A percentile compares a stretch with the other conserved stretches of the same genome.
These are phyloP conservation scores for Drosophila oshimai DNA, from an alignment of 1,140 invertebrate genomes.

Conservation along the genomic window DNA sequence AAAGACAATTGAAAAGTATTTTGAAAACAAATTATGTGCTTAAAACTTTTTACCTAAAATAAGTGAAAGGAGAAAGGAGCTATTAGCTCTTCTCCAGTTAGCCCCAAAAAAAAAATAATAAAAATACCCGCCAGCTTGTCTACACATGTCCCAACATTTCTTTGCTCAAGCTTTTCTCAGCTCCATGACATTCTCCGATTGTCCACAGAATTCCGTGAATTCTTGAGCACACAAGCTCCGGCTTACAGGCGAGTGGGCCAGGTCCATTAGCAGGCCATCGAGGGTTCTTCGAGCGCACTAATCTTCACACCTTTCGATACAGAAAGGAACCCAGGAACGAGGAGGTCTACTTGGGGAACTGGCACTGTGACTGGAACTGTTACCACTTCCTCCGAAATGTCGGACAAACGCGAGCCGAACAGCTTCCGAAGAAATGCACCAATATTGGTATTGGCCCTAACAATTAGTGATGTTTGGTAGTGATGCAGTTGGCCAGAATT, in stretches of 20 bases:
- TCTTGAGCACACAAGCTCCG: conserved; percentile 41
- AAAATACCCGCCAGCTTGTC: conserved; percentile 50
- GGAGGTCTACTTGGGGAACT: too few species aligned
- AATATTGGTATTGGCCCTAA: conserved; percentile 50
- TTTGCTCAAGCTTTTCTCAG: conserved; percentile 33
- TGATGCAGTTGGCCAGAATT: conserved; percentile 56
- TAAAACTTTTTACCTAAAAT: neutral
- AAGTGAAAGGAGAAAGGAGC: conserved; percentile 26
- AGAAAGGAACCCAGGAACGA: conserved; percentile 26
- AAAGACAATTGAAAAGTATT: too few species aligned
- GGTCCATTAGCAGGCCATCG: conserved; percentile 40
- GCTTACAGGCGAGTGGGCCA: conserved; percentile 15
- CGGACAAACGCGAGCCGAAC: conserved; percentile 60
- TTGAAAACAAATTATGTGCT: too few species aligned
- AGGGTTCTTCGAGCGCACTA: conserved; percentile 61
- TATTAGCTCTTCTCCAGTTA: neutral
- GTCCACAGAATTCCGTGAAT: conserved; percentile 60
- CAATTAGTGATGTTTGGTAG: conserved; percentile 75
- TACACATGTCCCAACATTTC: conserved; percentile 37
- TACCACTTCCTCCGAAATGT: conserved; percentile 73
- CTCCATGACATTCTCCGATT: neutral
- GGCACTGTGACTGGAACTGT: too few species aligned
- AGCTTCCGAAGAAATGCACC: conserved; percentile 75
- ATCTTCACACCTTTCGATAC: conserved; percentile 71
- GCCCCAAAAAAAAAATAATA: neutral